Conservation (phyloP, 2,113 vertebrate genomes). For the Heptranchias perlo region DNA sequence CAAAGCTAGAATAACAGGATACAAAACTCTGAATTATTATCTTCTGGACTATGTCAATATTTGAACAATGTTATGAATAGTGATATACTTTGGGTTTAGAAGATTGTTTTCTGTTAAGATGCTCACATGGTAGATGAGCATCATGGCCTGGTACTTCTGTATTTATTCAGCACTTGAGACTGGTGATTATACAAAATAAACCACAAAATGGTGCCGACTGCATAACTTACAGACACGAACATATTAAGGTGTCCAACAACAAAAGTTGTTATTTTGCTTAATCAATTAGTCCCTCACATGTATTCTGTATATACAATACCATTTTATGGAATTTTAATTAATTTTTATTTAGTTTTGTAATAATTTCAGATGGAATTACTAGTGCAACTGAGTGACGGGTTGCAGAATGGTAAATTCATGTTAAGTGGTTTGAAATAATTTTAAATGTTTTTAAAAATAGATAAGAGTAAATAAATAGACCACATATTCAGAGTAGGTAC, state of each 20-base stretch:
- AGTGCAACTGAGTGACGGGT: neutral
- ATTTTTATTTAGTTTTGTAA: neutral
- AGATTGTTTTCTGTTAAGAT: neutral
- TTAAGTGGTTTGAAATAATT: neutral
- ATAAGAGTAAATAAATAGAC: neutral
- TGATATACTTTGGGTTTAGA: neutral
- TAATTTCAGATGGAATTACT: neutral
- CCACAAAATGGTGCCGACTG: neutral
- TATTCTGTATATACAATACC: neutral
- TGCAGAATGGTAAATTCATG: neutral
- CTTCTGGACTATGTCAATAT: neutral
- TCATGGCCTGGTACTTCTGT: neutral
- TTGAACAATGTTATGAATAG: neutral
- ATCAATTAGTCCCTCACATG: neutral
- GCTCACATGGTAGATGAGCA: neutral
- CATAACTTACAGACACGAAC: neutral
- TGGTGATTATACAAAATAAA: conserved; percentile 1
- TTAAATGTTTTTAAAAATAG: neutral
- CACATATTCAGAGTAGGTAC: neutral
- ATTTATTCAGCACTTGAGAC: neutral
- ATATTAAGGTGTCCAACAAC: neutral
- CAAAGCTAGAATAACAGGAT: neutral
- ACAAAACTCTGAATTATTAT: neutral
- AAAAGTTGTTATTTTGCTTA: neutral
- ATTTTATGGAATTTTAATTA: neutral